Evolutionary conservation across 2,113 vertebrate species (phyloP), one percentile per base, ranked within the genome.

Genomic region (Halichoerus grypus): DNA sequence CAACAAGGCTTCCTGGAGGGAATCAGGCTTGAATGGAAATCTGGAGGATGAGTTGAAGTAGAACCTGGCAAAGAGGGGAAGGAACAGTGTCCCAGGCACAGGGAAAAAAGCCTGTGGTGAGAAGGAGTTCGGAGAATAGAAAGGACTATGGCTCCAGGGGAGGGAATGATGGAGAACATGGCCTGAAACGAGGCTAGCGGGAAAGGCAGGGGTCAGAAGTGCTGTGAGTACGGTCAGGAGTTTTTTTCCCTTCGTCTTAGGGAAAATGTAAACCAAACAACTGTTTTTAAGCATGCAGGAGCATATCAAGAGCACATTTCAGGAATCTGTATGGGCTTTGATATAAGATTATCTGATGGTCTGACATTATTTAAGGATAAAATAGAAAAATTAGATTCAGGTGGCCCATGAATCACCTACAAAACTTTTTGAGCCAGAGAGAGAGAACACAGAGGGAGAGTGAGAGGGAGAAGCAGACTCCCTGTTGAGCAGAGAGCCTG

Each of bases 381-480:
- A 74, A 86, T 21, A 91, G 65, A 91, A 97, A 83, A 79, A 88
- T 79, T 46, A 93, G 71, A 80, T 88, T 39, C 76, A 84, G 82
- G 49, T 63, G n/a, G 67, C 42, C 49, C 19, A 76, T 11, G 87
- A 85, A 63, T 63, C 51, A 72, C 12, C 42, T 51, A 91, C 4
- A 31, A 72, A 67, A 7, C 26, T 71, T 72, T 55, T 1, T 46
- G 46, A 46, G 46, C 46, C 46, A 46, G 46, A 46, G 46, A 46
- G 46, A 1, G 46, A 9, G 46, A 46, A 46, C 46, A 46, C 46
- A 46, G 46, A 46, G 46, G 46, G 46, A 46, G 46, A 9, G 46
- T 46, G 46, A 46, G 46, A 46, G 8, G 46, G 46, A 46, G 7
- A 46, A 46, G 46, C 46, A 46, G 46, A 46, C 46, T 46, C 46